Conservation (phyloP, 2,888 invertebrate genomes). For the Baronia brevicornis region DNA sequence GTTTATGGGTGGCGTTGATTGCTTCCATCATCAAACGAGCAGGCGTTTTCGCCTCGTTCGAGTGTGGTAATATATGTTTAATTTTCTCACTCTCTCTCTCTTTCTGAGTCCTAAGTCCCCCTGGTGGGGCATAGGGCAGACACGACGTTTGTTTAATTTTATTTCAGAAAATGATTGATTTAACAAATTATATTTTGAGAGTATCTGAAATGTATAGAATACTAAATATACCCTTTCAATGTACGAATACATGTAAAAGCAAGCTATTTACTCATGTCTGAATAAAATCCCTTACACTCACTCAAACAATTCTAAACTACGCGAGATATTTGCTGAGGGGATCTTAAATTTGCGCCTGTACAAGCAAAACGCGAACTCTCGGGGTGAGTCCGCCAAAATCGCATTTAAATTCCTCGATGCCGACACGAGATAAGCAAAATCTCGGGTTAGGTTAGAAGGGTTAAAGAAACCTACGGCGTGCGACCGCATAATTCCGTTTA, state of each 20-base stretch:
- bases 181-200: too few species aligned
- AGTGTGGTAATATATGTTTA: too few species aligned
- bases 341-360: slow-evolving; percentile 47
- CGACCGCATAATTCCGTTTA: slow-evolving; percentile 65
- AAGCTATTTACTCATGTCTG: too few species aligned
- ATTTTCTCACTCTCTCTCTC: too few species aligned
- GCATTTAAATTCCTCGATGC: slow-evolving; percentile 69
- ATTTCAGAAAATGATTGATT: too few species aligned
- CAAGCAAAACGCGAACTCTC: slow-evolving; percentile 48
- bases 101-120: too few species aligned
- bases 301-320: slow-evolving; percentile 39
- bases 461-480: slow-evolving; percentile 66
- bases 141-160: too few species aligned
- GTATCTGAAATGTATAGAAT: too few species aligned
- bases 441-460: slow-evolving; percentile 67
- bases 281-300: slow-evolving; percentile 24
- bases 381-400: slow-evolving; percentile 55
- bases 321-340: slow-evolving; percentile 37
- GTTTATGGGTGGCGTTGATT: too few species aligned
- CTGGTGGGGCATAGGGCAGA: too few species aligned
- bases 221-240: neutral
- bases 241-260: slow-evolving; percentile 5
- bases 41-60: too few species aligned
- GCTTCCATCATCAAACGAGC: too few species aligned
- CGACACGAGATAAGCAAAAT: slow-evolving; percentile 68